Evolutionary conservation across 2,113 vertebrate species (phyloP).

Genomic region (Henicopernis longicauda): DNA sequence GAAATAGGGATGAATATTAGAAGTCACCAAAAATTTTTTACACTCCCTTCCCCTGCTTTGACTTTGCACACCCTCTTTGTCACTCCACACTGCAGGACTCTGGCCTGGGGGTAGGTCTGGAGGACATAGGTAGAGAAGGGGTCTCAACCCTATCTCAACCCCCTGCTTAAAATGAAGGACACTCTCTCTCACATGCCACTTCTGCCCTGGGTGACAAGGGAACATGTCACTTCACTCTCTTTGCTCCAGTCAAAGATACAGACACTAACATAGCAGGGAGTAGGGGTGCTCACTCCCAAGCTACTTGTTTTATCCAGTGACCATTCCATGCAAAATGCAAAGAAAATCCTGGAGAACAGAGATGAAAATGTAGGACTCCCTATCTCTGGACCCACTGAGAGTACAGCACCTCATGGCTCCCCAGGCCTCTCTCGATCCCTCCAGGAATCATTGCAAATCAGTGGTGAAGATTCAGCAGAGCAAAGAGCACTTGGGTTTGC

Average conservation of each 20-base stretch:
- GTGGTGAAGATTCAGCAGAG: not conserved
- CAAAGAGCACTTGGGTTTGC: not conserved
- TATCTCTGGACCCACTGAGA: not conserved
- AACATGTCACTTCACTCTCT: not conserved
- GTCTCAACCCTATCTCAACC: not conserved
- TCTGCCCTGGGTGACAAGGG: not conserved
- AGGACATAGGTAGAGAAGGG: not conserved
- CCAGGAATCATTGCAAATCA: not conserved
- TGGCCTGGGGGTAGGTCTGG: not conserved
- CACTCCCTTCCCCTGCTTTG: too few species aligned
- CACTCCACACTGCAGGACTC: not conserved
- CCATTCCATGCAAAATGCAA: not conserved
- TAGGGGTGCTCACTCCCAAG: not conserved
- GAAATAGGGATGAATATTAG: not conserved
- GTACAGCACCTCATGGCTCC: not conserved
- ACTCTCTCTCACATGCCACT: not conserved
- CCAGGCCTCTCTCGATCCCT: not conserved
- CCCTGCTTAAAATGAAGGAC: not conserved
- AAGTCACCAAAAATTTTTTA: not conserved
- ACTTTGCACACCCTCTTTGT: too few species aligned
- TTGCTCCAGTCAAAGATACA: not conserved
- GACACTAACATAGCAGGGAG: not conserved
- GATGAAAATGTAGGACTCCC: too few species aligned
- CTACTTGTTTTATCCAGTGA: not conserved
- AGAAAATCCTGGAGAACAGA: not conserved